Conservation (phyloP, 1,140 invertebrate species). For the Littorina saxatilis region DNA sequence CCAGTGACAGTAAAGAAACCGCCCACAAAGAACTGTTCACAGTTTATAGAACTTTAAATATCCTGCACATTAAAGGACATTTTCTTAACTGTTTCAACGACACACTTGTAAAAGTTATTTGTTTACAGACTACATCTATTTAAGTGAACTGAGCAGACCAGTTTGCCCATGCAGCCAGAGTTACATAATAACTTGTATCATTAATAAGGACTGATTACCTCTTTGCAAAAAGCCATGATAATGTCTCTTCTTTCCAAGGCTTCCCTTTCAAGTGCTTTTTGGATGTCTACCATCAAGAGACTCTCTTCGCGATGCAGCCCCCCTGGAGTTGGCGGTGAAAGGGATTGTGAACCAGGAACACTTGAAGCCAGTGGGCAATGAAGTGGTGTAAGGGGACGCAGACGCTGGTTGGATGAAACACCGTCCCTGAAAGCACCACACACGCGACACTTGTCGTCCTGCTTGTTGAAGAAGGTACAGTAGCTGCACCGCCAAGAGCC, state of each 20-base stretch:
- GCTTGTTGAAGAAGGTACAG: constrained; percentile 27
- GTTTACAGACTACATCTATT: no score
- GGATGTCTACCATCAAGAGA: constrained; percentile 89
- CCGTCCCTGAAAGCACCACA: neutral
- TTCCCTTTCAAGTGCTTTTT: constrained; percentile 87
- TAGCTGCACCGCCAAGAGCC: constrained; percentile 17
- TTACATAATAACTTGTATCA: no score
- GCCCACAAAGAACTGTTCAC: no score
- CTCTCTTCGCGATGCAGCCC: constrained; percentile 81
- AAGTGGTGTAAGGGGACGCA: neutral
- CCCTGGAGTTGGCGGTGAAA: constrained; percentile 76
- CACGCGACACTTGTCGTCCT: constrained; percentile 11
- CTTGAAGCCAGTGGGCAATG: no score
- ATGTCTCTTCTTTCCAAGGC: constrained; percentile 89
- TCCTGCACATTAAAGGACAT: no score
- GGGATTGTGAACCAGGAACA: constrained; percentile 19
- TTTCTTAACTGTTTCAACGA: no score
- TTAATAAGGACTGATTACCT: no score
- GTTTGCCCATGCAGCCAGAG: no score
- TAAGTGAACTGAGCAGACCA: no score
- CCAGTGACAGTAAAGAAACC: no score
- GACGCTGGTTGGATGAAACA: neutral
- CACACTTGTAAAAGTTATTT: no score
- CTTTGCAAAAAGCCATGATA: constrained; percentile 88
- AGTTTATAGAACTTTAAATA: no score